A percentile compares a stretch with the other conserved stretches of the same genome.
Conservation (phyloP, 1,140 invertebrate species). For the Argopecten irradians region DNA sequence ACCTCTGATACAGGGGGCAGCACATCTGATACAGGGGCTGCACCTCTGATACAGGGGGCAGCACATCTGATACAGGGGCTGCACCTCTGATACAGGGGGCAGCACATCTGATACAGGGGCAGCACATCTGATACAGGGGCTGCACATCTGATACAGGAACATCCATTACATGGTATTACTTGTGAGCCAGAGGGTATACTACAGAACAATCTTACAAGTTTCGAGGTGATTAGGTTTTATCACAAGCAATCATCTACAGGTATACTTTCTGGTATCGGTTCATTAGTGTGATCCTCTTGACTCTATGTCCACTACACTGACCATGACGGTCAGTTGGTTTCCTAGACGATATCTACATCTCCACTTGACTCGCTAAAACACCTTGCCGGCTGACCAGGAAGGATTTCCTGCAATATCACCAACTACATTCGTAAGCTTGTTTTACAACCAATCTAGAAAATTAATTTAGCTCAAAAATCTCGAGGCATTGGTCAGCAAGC, state of each 20-base stretch:
- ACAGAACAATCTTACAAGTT: not conserved
- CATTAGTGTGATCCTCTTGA: not conserved
- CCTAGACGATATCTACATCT: not conserved
- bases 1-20: no score
- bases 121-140: no score
- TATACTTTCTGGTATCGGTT: not conserved
- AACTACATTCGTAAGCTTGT: not conserved
- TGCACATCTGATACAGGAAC: no score
- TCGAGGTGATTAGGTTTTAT: not conserved
- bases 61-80: no score
- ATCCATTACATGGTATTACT: no score
- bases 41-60: no score
- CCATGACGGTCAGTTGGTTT: not conserved
- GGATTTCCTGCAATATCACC: not conserved
- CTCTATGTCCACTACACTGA: not conserved
- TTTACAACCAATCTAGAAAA: conserved; percentile 13
- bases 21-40: no score
- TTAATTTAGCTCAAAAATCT: not conserved
- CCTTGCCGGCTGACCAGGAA: not conserved
- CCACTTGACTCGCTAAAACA: not conserved
- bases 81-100: no score
- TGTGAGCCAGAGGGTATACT: no score
- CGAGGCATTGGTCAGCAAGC: not conserved
- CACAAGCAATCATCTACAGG: not conserved
- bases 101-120: no score